Conservation (phyloP, 2,797 vertebrate genomes). For the Tympanoctomys barrerae region DNA sequence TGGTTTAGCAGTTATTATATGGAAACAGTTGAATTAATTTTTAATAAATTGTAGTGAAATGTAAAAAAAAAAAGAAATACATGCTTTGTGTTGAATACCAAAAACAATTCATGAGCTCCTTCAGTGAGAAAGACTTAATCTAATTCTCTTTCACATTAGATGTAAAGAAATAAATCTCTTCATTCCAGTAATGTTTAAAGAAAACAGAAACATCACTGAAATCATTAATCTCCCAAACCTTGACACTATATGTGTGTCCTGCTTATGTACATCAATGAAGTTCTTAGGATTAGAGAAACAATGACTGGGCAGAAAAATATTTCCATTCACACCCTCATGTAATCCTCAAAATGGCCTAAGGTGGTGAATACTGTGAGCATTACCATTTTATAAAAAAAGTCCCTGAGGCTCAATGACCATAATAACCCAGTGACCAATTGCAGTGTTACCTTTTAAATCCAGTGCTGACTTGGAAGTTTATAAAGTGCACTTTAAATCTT, state of each 20-base stretch:
- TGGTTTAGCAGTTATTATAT: slow-evolving; percentile 51
- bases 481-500: not conserved
- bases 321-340: not conserved
- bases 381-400: not conserved
- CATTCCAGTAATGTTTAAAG: not conserved
- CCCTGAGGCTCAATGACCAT: not conserved
- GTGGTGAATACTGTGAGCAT: not conserved
- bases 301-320: not conserved
- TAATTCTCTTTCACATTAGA: not conserved
- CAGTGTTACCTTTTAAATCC: not conserved
- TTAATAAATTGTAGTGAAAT: slow-evolving; percentile 43
- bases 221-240: not conserved
- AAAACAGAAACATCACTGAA: not conserved
- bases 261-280: not conserved
- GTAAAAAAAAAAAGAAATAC: no score
- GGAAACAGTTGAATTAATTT: slow-evolving; percentile 53
- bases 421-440: not conserved
- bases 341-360: not conserved
- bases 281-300: slow-evolving; percentile 13
- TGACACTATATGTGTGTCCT: not conserved
- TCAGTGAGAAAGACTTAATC: slow-evolving; percentile 29
- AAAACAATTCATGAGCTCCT: slow-evolving; percentile 7
- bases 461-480: not conserved
- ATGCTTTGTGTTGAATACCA: not conserved
- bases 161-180: not conserved